Conservation (phyloP, 2,888 invertebrate genomes). For the Andrena chrysosceles region DNA sequence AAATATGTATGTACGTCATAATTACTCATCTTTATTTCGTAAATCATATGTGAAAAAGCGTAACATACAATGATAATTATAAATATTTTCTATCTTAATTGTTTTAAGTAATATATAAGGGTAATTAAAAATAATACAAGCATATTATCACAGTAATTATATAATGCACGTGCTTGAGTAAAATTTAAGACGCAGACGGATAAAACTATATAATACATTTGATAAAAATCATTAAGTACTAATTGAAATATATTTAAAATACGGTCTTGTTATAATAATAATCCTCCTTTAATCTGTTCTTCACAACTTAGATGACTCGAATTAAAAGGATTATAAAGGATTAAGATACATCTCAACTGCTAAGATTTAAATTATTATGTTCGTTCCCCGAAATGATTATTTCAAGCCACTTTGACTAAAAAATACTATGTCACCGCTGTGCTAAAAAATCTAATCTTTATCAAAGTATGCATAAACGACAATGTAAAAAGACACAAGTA, state of each 20-base stretch:
- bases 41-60: slow-evolving; percentile 71
- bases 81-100: slow-evolving; percentile 48
- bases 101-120: slow-evolving; percentile 34
- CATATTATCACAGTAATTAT: slow-evolving; percentile 71
- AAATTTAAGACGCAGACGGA: slow-evolving; percentile 17
- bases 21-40: slow-evolving; percentile 59
- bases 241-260: slow-evolving; percentile 25
- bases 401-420: slow-evolving; percentile 22
- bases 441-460: slow-evolving; percentile 47
- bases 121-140: slow-evolving; percentile 61
- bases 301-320: slow-evolving; percentile 7
- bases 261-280: not conserved
- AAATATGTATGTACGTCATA: slow-evolving; percentile 20
- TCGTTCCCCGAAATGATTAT: not conserved
- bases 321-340: not conserved
- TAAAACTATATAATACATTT: slow-evolving; percentile 25
- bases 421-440: slow-evolving; percentile 16
- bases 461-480: slow-evolving; percentile 48
- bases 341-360: not conserved
- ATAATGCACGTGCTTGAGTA: slow-evolving; percentile 53
- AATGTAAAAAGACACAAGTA: slow-evolving; percentile 53
- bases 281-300: not conserved
- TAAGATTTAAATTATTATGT: slow-evolving; percentile 3
- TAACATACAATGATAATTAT: slow-evolving; percentile 53
- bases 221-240: slow-evolving; percentile 7